Evolutionary conservation across 2,888 invertebrate species (phyloP).

Genomic region (Drosophila yooni): DNA sequence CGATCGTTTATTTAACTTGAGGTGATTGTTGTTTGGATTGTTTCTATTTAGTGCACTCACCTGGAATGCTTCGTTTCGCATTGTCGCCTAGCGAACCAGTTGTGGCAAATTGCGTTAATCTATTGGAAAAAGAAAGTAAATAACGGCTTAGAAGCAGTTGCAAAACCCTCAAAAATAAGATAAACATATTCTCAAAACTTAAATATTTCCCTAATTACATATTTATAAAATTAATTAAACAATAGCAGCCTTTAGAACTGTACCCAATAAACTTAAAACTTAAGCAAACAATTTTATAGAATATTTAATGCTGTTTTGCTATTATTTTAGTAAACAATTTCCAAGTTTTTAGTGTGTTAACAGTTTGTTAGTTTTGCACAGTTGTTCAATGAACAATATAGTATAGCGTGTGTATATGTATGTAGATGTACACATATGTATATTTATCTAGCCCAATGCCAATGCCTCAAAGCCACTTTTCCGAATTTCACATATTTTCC

Average conservation of each 20-base stretch:
- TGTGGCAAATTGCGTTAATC: slow-evolving; percentile 63
- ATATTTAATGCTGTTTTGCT: background rate
- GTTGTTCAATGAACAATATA: background rate
- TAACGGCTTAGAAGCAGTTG: slow-evolving; percentile 12
- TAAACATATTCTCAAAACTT: background rate
- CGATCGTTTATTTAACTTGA: background rate
- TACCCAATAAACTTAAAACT: background rate
- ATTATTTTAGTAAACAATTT: background rate
- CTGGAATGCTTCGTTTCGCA: slow-evolving; percentile 68
- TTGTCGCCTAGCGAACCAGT: slow-evolving; percentile 58
- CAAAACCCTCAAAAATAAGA: background rate
- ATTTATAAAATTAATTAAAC: background rate
- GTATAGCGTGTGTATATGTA: background rate
- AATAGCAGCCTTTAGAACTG: background rate
- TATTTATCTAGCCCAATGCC: background rate
- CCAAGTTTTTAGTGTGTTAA: background rate
- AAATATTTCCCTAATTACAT: background rate
- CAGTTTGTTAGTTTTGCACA: background rate
- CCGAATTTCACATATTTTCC: background rate
- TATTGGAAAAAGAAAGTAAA: slow-evolving; percentile 14
- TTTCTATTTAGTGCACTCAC: slow-evolving; percentile 32
- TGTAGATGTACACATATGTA: background rate
- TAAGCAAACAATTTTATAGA: background rate
- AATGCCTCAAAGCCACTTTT: background rate
- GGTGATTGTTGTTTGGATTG: background rate